Conservation (phyloP, 2,113 vertebrate genomes). For the Leptobrachium ailaonicum region DNA sequence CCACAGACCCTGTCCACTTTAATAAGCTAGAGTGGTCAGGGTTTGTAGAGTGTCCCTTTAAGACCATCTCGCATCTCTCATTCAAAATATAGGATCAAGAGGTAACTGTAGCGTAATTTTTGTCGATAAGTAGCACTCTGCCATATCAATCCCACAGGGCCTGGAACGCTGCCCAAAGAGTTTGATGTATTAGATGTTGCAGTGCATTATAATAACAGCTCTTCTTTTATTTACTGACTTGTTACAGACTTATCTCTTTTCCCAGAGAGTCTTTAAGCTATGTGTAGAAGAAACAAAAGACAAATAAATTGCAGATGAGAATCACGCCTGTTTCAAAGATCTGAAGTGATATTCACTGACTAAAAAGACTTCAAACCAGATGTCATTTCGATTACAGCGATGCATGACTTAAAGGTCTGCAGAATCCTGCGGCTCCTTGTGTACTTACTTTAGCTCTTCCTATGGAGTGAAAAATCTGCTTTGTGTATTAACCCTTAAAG, state of each 20-base stretch:
- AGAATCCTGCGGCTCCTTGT: slow-evolving; percentile 59
- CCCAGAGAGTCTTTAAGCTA: slow-evolving; percentile 1
- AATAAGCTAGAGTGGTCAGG: no score
- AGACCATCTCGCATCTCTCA: no score
- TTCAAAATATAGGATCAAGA: no score
- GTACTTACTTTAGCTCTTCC: slow-evolving; percentile 50
- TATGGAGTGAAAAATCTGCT: slow-evolving; percentile 10
- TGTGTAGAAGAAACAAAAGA: slow-evolving; percentile 41
- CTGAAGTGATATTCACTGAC: slow-evolving; percentile 56
- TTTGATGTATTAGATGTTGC: no score
- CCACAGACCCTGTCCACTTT: no score
- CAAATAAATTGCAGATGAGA: slow-evolving; percentile 40
- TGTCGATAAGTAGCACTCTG: no score
- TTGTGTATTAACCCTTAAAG: neutral
- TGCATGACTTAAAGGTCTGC: slow-evolving; percentile 57
- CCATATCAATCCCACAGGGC: no score
- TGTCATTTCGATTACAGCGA: slow-evolving; percentile 61
- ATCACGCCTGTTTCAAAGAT: slow-evolving; percentile 51
- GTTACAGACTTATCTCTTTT: slow-evolving; percentile 19
- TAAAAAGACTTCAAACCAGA: slow-evolving; percentile 57
- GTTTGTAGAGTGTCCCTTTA: no score
- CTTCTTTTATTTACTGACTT: neutral
- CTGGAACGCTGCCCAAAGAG: no score
- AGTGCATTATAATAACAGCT: neutral
- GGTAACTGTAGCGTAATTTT: no score